Base-by-base conservation (phyloP, 92 coral and sea anemone species). In the Phenganax stokvisi region DNA sequence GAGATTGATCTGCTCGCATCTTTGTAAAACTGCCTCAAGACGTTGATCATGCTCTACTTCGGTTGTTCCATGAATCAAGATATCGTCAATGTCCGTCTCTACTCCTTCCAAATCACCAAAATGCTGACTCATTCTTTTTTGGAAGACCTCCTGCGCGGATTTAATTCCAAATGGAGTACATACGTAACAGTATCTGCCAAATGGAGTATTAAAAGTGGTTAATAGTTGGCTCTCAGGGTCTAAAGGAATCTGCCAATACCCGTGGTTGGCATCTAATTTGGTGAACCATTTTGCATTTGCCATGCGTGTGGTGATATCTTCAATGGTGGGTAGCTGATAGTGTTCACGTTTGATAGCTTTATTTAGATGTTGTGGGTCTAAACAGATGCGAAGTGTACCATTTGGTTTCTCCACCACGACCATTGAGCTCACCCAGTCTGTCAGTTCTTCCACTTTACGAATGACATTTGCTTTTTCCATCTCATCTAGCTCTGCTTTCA, bases 331-430 rank as follows among this genome's bases (percentile, higher is more conserved):
- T 66, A 64, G 30, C 15, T 64, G 70, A 15, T 64, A 20, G 27
- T 64, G 70, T 64, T 64, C 29, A 64, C 70, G 63, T 57, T 82
- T 86, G 10, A 82, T 67, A 12, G 79, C 89, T 86, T 82, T 74
- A 57, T 86, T 86, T 28, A 82, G 84, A 71, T 75, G 80, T 53
- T 59, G 77, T 37, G 89, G 88, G 70, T 86, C 87, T 55, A 84
- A 55, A 51, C 83, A 84, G n/a, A 76, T 69, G 15, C 77, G 54
- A 72, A 78, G 61, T 74, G 56, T 81, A 12, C 88, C 82, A 74
- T 85, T 81, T 9, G 88, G 81, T 57, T 74, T 81, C 51, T 81
- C 68, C 17, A 62, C 85, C 55, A 74, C 28, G 73, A 72, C 88
- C 76, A 80, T 56, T 37, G 85, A 37, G 71, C 70, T 64, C 47